Conservation (phyloP, 2,888 invertebrate genomes). For the Chydorus sphaericus region DNA sequence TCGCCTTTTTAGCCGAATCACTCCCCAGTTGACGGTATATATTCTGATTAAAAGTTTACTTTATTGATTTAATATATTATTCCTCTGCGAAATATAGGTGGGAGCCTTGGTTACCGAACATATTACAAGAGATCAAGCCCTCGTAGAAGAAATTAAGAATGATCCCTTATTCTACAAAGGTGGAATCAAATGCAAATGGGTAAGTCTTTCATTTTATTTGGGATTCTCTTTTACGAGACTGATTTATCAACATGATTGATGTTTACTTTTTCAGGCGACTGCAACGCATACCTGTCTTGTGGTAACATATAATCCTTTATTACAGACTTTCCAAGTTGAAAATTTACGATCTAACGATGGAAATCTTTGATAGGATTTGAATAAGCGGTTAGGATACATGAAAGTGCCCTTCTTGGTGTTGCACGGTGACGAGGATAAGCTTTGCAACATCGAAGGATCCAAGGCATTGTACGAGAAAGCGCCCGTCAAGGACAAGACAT, state of each 20-base stretch:
- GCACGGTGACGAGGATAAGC: conserved; percentile 28
- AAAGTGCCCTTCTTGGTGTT: conserved; percentile 27
- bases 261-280: too few species aligned
- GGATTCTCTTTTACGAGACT: too few species aligned
- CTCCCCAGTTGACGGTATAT: conserved; percentile 19
- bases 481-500: conserved; percentile 25
- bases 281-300: conserved; percentile 23
- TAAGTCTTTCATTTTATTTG: too few species aligned
- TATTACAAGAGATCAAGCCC: conserved; percentile 25
- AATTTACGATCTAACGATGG: too few species aligned
- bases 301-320: conserved; percentile 17
- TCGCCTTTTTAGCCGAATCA: conserved; percentile 11
- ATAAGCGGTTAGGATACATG: conserved; percentile 22
- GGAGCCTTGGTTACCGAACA: conserved; percentile 18
- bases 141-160: conserved; percentile 26
- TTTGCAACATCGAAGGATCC: conserved; percentile 27
- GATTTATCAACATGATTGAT: too few species aligned
- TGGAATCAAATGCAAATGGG: conserved; percentile 28
- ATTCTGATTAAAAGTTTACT: not conserved
- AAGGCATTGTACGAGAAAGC: conserved; percentile 24
- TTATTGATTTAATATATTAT: not conserved
- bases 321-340: conserved; percentile 15
- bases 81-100: not conserved
- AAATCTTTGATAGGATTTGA: conserved; percentile 21
- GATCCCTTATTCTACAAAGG: conserved; percentile 29